Conservation (phyloP, 2,888 invertebrate genomes). For the Cinara cedri region DNA sequence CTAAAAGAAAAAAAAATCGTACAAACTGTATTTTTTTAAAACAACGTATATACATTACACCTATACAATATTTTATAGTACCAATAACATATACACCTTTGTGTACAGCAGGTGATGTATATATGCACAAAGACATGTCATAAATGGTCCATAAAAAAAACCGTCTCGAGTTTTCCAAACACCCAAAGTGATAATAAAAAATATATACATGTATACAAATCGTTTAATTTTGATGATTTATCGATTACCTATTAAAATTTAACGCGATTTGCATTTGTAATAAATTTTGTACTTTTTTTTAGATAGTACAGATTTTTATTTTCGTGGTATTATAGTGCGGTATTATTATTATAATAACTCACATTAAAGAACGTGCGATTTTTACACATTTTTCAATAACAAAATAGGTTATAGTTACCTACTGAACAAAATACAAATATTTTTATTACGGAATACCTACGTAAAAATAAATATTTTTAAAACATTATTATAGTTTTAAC, state of each 20-base stretch:
- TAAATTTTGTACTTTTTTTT: slow-evolving; percentile 4
- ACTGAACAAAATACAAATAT: no score
- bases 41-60: not conserved
- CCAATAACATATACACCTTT: not conserved
- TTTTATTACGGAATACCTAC: no score
- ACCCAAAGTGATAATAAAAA: slow-evolving; percentile 53
- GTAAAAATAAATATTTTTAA: no score
- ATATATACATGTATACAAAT: slow-evolving; percentile 14
- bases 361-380: slow-evolving; percentile 6
- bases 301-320: not conserved
- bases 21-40: no score
- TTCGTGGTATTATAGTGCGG: not conserved
- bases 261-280: slow-evolving; percentile 19
- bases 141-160: slow-evolving; percentile 32
- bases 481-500: no score
- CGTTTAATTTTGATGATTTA: slow-evolving; percentile 36
- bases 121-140: slow-evolving; percentile 33
- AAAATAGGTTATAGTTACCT: not conserved
- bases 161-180: slow-evolving; percentile 26
- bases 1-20: no score
- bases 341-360: slow-evolving; percentile 1
- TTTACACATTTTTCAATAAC: slow-evolving; percentile 8
- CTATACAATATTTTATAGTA: not conserved
- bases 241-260: slow-evolving; percentile 49
- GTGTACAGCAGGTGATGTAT: slow-evolving; percentile 7